phyloP scores from a whole-genome alignment of 30 jellyfish, hydroid and myxozoan species.

The Turritopsis rubra region DNA sequence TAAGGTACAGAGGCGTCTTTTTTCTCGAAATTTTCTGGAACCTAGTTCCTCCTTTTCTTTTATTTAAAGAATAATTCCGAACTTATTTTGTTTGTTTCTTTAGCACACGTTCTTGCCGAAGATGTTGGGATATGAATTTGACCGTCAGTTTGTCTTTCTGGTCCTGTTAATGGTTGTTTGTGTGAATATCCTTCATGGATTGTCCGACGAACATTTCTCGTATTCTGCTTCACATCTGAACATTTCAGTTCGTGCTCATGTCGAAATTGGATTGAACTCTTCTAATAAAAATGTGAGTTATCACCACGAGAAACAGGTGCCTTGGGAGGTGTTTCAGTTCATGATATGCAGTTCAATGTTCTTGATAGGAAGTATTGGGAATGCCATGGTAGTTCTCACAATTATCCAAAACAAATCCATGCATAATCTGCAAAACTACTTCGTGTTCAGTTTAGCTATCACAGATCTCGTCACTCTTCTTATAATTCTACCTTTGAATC shows the following conservation, averaged over 20 bases:
- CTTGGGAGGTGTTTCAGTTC: constrained; percentile 16
- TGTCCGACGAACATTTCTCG: background rate
- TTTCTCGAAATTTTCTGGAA: too few relatives aligned
- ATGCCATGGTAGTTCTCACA: constrained; percentile 51
- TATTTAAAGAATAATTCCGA: too few relatives aligned
- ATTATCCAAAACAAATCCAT: constrained; percentile 42
- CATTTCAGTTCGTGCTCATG: background rate
- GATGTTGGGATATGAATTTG: background rate
- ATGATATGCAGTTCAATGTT: constrained; percentile 24
- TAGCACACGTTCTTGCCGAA: background rate
- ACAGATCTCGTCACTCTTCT: constrained; percentile 54
- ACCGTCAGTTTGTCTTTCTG: background rate
- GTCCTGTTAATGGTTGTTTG: too few relatives aligned
- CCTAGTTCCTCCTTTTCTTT: too few relatives aligned
- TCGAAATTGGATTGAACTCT: background rate
- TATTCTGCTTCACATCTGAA: background rate
- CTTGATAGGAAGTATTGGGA: constrained; percentile 70
- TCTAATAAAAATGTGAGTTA: background rate
- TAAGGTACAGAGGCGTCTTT: too few relatives aligned
- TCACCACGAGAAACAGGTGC: background rate
- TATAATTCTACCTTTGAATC: constrained; percentile 41
- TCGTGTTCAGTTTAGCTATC: constrained; percentile 70
- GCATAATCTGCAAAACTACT: constrained; percentile 57
- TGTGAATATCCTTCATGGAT: background rate
- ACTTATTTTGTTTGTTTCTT: too few relatives aligned